Conservation (phyloP, 2,888 invertebrate species). For the Craniophora ligustri region DNA sequence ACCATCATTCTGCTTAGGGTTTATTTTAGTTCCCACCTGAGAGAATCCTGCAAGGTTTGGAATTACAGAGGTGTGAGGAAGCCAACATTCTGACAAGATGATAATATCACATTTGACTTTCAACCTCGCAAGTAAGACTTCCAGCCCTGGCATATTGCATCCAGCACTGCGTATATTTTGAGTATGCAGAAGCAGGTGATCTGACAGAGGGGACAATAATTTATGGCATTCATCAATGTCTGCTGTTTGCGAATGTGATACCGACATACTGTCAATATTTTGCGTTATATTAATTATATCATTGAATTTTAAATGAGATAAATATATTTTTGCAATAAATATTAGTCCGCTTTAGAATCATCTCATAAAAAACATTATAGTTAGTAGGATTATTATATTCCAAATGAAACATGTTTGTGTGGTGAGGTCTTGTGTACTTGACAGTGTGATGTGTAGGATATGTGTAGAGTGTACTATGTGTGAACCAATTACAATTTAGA, state of each 20-base stretch:
- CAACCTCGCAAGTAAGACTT: not conserved
- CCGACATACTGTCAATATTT: slow-evolving; percentile 2
- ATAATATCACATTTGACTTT: slow-evolving; percentile 3
- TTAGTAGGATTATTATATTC: too few species aligned
- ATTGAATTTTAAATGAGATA: slow-evolving; percentile 1
- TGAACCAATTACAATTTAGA: too few species aligned
- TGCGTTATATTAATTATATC: slow-evolving; percentile 3
- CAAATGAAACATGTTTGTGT: too few species aligned
- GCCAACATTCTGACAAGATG: slow-evolving; percentile 2
- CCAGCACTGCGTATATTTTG: slow-evolving; percentile 5
- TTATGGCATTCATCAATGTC: slow-evolving; percentile 1
- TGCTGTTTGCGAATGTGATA: slow-evolving; percentile 10
- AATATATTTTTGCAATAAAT: not conserved
- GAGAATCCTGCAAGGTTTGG: not conserved
- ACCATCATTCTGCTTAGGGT: slow-evolving; percentile 11
- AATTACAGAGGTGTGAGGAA: not conserved
- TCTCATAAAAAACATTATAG: not conserved
- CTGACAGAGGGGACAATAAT: not conserved
- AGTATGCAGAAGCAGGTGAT: not conserved
- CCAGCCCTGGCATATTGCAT: slow-evolving; percentile 3
- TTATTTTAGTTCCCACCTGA: not conserved
- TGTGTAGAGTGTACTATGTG: too few species aligned
- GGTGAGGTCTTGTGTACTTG: too few species aligned
- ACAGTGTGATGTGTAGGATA: too few species aligned
- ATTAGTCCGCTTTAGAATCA: not conserved